These are phyloP conservation scores for Phaethornis superciliosus DNA, from an alignment of 2,113 vertebrate species.

Conservation along the genomic window DNA sequence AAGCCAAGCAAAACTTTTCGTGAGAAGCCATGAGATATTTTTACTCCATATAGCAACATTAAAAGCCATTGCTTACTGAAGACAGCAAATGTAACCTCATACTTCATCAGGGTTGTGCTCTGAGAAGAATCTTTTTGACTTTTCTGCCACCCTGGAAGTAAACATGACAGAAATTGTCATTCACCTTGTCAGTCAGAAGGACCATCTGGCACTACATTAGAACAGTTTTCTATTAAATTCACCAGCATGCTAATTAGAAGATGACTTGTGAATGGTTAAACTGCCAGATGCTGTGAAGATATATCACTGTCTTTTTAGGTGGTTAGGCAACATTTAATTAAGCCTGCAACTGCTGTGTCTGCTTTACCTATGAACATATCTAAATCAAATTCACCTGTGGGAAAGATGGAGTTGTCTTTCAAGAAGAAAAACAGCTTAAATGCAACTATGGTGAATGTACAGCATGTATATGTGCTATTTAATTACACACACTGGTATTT, in stretches of 20 bases:
- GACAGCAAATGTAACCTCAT: background rate
- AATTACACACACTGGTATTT: background rate
- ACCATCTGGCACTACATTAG: slow-evolving; percentile 71
- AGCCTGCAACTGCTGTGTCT: slow-evolving; percentile 62
- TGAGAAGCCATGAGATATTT: background rate
- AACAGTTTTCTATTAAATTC: slow-evolving; percentile 71
- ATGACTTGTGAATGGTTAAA: slow-evolving; percentile 49
- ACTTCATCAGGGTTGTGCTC: background rate
- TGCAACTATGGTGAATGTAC: background rate
- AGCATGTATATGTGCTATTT: slow-evolving; percentile 3
- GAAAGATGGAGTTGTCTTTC: slow-evolving; percentile 34
- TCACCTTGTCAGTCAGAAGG: slow-evolving; percentile 62
- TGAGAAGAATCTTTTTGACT: background rate
- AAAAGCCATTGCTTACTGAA: background rate
- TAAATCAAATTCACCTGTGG: slow-evolving; percentile 56
- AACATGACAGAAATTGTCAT: slow-evolving; percentile 62
- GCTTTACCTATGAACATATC: slow-evolving; percentile 7
- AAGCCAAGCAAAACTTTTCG: background rate
- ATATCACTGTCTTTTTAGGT: slow-evolving; percentile 72
- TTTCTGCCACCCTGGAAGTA: slow-evolving; percentile 31
- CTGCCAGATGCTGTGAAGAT: slow-evolving; percentile 72
- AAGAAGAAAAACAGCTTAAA: slow-evolving; percentile 45
- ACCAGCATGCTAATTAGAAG: slow-evolving; percentile 70
- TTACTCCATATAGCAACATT: background rate
- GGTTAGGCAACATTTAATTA: slow-evolving; percentile 74